Evolutionary conservation across 2,113 vertebrate species (phyloP).

Genomic region (Madoqua kirkii): DNA sequence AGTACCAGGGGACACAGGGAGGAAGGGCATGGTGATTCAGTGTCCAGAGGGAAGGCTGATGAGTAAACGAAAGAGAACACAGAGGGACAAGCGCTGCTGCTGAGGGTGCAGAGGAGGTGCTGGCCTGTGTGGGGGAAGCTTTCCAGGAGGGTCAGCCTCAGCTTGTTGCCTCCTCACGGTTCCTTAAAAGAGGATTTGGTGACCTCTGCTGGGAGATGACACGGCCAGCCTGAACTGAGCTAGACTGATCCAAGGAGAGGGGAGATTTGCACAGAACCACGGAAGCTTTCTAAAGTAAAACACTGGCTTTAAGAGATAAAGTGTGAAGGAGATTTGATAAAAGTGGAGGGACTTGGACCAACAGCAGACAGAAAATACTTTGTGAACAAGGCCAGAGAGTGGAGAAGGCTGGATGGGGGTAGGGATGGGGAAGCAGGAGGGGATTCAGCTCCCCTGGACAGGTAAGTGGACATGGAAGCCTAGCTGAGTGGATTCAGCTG

Average conservation of each 20-base stretch:
- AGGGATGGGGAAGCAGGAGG: not conserved
- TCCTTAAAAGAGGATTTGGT: slow-evolving; percentile 58
- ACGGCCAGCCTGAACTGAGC: not conserved
- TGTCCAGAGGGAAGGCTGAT: not conserved
- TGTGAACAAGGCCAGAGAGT: not conserved
- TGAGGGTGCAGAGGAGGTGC: not conserved
- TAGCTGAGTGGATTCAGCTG: too few relatives aligned
- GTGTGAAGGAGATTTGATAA: not conserved
- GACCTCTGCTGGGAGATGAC: slow-evolving; percentile 59
- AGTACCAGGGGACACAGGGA: not conserved
- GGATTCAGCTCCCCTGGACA: not conserved
- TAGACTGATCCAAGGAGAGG: not conserved
- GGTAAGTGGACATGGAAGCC: not conserved
- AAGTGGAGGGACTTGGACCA: not conserved
- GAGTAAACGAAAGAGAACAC: not conserved
- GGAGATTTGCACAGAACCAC: not conserved
- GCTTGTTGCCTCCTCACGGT: not conserved
- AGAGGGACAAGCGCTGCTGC: not conserved
- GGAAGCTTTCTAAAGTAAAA: not conserved
- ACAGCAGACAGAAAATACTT: not conserved
- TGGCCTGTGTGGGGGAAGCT: not conserved
- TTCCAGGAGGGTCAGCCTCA: not conserved
- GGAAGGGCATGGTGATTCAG: not conserved
- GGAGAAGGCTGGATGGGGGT: not conserved
- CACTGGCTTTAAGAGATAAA: not conserved